Base-by-base conservation (phyloP, 2,888 invertebrate species). In the Onchidella celtica region DNA sequence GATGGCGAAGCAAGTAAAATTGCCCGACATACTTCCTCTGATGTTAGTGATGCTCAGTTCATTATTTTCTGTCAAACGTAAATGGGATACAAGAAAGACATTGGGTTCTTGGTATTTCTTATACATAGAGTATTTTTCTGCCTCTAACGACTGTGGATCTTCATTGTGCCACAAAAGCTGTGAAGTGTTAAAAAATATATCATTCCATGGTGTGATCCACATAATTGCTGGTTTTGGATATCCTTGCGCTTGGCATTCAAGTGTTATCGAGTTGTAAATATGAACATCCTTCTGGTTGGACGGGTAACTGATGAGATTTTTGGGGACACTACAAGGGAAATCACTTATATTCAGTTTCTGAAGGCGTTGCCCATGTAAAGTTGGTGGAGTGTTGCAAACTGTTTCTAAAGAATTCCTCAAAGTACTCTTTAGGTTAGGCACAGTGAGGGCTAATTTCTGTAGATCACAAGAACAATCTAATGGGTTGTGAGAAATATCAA, bases 391-490 rank as follows among this genome's bases (percentile, higher is more conserved):
- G 4, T 75, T 21, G 79, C 91, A 91, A 6, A 74, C 78, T 2
- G 88, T 79, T 17, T 76, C 29, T 0, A 76, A 70, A 9, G 80
- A 59, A 38, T 85, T 79, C 6, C 73, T 72, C 38, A 88, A 79
- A 17, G 73, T 75, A 2, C 73, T n/a, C 14, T 83, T 40, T 24
- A 81, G 63, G n/a, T 27, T 65, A 0, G 83, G 72, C 6, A 87
- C 6, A 29, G 85, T 38, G 9, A 68, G n/a, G 14, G 85, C 76
- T n/a, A 91, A 77, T 6, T 74, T 59, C 14, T 24, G 34, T 14
- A 90, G 69, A 40, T 82, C 86, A 85, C 91, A 92, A 3, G 90
- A 89, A 74, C 91, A 92, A n/a, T 89, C 88, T 40, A 88, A 87
- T n/a, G 88, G 88, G 79, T 92, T 91, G 77, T 79, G 73, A 55